Conservation (phyloP, 2,113 vertebrate genomes). For the Melanerpes formicivorus region DNA sequence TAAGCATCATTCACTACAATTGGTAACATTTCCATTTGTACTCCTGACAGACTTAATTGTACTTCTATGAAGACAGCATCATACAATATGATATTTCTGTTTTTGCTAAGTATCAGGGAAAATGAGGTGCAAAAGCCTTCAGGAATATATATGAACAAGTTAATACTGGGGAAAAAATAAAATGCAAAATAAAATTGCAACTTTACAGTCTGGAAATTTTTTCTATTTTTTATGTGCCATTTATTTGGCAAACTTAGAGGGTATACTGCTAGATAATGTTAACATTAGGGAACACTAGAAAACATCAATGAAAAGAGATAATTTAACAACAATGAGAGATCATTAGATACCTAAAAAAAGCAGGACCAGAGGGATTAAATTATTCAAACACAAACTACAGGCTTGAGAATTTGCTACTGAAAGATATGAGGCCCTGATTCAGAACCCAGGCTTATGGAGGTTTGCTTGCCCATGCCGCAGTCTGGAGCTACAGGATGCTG, state of each 20-base stretch:
- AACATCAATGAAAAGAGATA: not conserved
- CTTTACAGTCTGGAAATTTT: not conserved
- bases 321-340: not conserved
- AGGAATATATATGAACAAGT: not conserved
- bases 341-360: not conserved
- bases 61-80: constrained; percentile 13
- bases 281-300: not conserved
- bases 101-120: not conserved
- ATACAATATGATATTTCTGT: not conserved
- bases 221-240: not conserved
- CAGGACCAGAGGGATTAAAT: not conserved
- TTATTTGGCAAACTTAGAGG: not conserved
- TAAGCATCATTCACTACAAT: too few species aligned
- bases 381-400: not conserved
- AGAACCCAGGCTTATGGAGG: accelerated
- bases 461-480: not conserved
- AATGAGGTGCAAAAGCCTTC: not conserved
- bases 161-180: not conserved
- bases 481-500: not conserved
- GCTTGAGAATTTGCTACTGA: not conserved
- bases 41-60: constrained; percentile 34
- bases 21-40: constrained; percentile 1
- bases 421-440: not conserved
- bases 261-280: not conserved
- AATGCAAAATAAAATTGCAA: not conserved